These are phyloP conservation scores for Ia io DNA, from an alignment of 2,113 vertebrate genomes.

Conservation along the genomic window DNA sequence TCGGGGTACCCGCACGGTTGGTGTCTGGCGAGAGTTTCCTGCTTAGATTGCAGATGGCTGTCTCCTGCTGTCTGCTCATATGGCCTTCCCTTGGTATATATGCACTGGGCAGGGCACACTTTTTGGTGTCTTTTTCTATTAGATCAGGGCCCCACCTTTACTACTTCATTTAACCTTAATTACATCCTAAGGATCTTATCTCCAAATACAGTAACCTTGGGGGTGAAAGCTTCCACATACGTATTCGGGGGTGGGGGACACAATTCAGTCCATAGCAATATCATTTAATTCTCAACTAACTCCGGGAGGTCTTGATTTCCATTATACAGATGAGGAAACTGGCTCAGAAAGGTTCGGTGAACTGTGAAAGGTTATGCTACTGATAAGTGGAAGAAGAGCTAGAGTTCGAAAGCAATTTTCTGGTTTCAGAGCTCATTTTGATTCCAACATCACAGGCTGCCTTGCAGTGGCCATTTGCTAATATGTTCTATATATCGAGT, in stretches of 20 bases:
- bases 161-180: background rate
- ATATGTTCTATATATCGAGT: background rate
- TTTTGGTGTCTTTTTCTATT: background rate
- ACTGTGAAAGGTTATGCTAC: background rate
- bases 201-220: background rate
- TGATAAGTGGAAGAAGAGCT: background rate
- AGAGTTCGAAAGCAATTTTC: background rate
- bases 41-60: background rate
- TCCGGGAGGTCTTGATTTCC: background rate
- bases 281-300: background rate
- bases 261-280: background rate
- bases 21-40: background rate
- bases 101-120: background rate
- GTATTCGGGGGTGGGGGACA: background rate
- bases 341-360: background rate
- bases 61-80: background rate
- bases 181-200: background rate
- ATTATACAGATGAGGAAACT: background rate
- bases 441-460: background rate
- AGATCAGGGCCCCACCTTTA: background rate
- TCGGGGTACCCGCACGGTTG: background rate
- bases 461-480: background rate
- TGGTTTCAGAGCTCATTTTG: background rate
- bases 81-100: background rate
- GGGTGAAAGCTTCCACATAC: background rate